phyloP scores from a whole-genome alignment of 2,888 invertebrate species.

The Cataglyphis livida region DNA sequence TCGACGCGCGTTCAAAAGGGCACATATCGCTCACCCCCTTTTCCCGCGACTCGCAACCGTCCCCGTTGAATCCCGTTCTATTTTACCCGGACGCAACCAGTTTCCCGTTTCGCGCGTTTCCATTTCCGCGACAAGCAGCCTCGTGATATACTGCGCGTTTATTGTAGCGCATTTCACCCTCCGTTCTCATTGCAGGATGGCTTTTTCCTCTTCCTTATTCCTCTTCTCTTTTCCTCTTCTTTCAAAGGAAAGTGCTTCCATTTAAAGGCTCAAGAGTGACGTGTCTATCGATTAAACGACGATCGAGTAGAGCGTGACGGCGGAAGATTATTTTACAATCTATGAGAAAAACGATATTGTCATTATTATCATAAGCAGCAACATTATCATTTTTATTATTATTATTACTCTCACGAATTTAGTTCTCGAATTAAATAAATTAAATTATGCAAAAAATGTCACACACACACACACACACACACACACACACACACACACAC shows the following conservation, averaged over 20 bases:
- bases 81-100: constrained; percentile 66
- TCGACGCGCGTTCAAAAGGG: constrained; percentile 67
- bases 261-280: constrained; percentile 50
- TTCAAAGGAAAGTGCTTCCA: constrained; percentile 51
- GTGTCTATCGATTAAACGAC: neutral
- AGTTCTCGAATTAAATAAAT: neutral
- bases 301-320: neutral
- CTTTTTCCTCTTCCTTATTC: constrained; percentile 23
- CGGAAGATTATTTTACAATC: neutral
- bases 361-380: neutral
- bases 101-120: constrained; percentile 66
- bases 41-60: constrained; percentile 57
- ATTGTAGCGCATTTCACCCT: constrained; percentile 15
- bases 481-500: neutral
- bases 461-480: too few relatives aligned
- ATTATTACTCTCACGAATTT: neutral
- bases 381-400: neutral
- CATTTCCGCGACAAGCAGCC: constrained; percentile 59
- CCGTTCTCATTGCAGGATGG: neutral
- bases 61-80: constrained; percentile 64
- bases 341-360: neutral
- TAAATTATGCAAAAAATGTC: neutral
- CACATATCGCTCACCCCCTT: constrained; percentile 62
- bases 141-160: constrained; percentile 35
- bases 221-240: constrained; percentile 17